phyloP scores from a whole-genome alignment of 2,113 vertebrate species.

The Odobenus rosmarus region DNA sequence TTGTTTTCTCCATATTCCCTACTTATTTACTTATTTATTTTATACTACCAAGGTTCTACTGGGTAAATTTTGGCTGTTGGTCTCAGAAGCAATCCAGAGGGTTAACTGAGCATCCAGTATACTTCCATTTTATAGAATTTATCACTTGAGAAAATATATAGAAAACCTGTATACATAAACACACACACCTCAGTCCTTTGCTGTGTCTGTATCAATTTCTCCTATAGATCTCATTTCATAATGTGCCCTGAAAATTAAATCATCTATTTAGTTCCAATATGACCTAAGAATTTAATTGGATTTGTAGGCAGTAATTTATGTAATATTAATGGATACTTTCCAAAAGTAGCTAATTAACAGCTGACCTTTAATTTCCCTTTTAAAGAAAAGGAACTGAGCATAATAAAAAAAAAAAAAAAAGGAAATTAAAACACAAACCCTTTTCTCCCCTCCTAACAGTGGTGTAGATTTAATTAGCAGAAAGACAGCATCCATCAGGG shows the following conservation, averaged over 20 bases:
- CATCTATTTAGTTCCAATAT: slow-evolving; percentile 87
- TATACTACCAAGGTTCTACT: background rate
- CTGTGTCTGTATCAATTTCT: slow-evolving; percentile 82
- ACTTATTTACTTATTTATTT: background rate
- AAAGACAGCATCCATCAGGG: slow-evolving; percentile 69
- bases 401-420: background rate
- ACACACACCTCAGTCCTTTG: slow-evolving; percentile 61
- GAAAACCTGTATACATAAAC: background rate
- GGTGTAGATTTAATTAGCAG: slow-evolving; percentile 81
- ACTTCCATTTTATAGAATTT: background rate
- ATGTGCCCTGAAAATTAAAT: slow-evolving; percentile 86
- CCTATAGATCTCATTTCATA: slow-evolving; percentile 83
- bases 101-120: background rate
- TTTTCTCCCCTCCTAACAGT: background rate
- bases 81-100: background rate
- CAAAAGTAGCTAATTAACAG: slow-evolving; percentile 85
- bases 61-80: background rate
- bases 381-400: background rate
- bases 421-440: background rate
- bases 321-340: slow-evolving; percentile 87
- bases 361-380: slow-evolving; percentile 85
- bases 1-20: background rate
- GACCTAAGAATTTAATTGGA: slow-evolving; percentile 85
- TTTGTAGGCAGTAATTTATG: slow-evolving; percentile 86
- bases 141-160: background rate